A percentile compares a stretch with the other conserved stretches of the same genome.
phyloP scores from a whole-genome alignment of 2,797 vertebrate genomes.

The Lophotriccus pileatus region DNA sequence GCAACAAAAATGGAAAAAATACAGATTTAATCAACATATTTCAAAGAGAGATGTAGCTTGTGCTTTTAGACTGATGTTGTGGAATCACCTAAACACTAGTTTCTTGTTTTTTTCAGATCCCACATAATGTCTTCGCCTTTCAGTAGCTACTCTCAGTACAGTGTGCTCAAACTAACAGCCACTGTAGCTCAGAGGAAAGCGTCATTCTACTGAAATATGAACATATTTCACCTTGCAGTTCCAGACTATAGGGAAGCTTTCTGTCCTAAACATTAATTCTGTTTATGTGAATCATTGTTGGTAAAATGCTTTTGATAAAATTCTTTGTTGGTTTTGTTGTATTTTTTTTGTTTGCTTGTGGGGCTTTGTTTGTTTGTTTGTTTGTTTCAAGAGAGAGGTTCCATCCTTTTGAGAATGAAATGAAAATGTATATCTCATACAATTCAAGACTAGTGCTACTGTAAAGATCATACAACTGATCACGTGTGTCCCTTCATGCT shows the following conservation, averaged over 20 bases:
- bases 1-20: not conserved
- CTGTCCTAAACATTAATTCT: not conserved
- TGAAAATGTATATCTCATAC: not conserved
- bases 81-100: not conserved
- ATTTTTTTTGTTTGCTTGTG: not conserved
- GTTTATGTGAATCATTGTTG: not conserved
- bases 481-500: not conserved
- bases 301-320: not conserved
- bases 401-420: not conserved
- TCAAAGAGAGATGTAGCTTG: not conserved
- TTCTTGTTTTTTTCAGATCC: not conserved
- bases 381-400: not conserved
- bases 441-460: not conserved
- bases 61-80: not conserved
- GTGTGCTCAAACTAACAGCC: not conserved
- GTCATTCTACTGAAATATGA: not conserved
- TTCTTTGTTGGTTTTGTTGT: not conserved
- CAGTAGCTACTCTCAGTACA: fast-evolving
- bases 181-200: not conserved
- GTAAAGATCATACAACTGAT: not conserved
- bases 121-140: not conserved
- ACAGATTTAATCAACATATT: not conserved
- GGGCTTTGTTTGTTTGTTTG: not conserved
- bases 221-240: not conserved
- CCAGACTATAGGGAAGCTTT: not conserved